Evolutionary conservation across 1,140 invertebrate genomes (phyloP).

Genomic region (Drosophila ambigua): DNA sequence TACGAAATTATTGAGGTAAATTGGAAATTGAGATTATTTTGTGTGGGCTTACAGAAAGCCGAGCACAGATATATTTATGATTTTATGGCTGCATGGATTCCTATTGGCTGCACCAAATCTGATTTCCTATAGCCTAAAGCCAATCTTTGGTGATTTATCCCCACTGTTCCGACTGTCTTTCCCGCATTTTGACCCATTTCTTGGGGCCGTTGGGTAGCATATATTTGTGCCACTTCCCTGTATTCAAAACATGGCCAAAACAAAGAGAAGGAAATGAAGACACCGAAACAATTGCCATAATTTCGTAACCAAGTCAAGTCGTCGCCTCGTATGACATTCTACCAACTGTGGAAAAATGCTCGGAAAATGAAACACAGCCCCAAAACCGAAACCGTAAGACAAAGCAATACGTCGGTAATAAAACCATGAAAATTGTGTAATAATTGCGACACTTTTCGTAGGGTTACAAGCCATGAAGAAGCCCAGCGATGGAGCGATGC

Average conservation of each 20-base stretch:
- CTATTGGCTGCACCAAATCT: conserved; percentile 18
- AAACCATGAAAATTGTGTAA: conserved; percentile 68
- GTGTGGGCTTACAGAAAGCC: not conserved
- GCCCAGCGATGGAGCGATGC: conserved; percentile 5
- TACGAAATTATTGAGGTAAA: conserved; percentile 24
- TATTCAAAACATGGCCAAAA: conserved; percentile 21
- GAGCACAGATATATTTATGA: not conserved
- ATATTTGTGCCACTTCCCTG: conserved; percentile 53
- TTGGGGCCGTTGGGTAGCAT: conserved; percentile 17
- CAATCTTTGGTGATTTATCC: conserved; percentile 31
- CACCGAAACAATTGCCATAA: conserved; percentile 69
- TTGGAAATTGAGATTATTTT: not conserved
- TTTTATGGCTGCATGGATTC: not conserved
- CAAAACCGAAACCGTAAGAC: conserved; percentile 10
- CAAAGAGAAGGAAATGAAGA: conserved; percentile 29
- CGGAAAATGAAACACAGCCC: conserved; percentile 30
- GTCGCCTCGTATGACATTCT: conserved; percentile 63
- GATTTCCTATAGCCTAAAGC: conserved; percentile 49
- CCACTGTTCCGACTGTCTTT: conserved; percentile 2
- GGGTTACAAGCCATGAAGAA: conserved; percentile 53
- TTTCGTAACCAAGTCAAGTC: conserved; percentile 69
- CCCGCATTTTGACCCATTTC: conserved; percentile 46
- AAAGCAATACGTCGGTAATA: conserved; percentile 16
- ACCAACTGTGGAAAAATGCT: conserved; percentile 47
- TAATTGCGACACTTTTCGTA: conserved; percentile 72